Percentiles rank a stretch among this genome's conserved stretches.
phyloP scores from a whole-genome alignment of 2,113 vertebrate species.

The Brevimyrus niger region DNA sequence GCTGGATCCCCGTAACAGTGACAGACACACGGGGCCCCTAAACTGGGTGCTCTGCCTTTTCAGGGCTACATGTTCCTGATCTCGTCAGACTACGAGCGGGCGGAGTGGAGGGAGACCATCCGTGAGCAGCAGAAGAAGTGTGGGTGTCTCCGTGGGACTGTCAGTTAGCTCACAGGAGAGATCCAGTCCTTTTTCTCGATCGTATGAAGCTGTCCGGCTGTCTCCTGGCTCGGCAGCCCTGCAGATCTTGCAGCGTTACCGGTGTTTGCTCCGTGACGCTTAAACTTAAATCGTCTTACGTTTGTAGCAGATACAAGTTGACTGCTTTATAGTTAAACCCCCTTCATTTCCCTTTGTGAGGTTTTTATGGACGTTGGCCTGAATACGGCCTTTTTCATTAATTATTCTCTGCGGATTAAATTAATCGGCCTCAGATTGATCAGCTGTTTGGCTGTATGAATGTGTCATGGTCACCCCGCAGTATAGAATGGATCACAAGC shows the following conservation, averaged over 20 bases:
- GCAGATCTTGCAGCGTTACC: background rate
- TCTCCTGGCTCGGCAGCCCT: background rate
- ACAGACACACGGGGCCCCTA: background rate
- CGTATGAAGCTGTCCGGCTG: background rate
- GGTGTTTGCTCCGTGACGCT: background rate
- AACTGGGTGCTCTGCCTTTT: conserved; percentile 1
- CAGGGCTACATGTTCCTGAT: conserved; percentile 91
- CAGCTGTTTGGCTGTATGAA: background rate
- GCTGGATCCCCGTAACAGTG: background rate
- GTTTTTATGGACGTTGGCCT: background rate
- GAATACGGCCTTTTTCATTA: background rate
- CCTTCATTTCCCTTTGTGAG: background rate
- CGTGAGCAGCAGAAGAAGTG: conserved; percentile 97
- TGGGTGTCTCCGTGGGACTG: conserved; percentile 48
- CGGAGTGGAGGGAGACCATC: conserved; percentile 88
- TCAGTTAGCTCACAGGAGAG: background rate
- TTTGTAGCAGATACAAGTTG: background rate
- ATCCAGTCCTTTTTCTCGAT: background rate
- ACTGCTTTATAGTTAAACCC: background rate
- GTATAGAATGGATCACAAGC: background rate
- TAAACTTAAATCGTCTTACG: background rate
- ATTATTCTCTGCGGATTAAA: background rate
- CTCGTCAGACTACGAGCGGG: conserved; percentile 91
- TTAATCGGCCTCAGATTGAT: background rate
- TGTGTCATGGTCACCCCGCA: background rate